Conservation (phyloP, 2,888 invertebrate genomes). For the Linyphia triangularis region DNA sequence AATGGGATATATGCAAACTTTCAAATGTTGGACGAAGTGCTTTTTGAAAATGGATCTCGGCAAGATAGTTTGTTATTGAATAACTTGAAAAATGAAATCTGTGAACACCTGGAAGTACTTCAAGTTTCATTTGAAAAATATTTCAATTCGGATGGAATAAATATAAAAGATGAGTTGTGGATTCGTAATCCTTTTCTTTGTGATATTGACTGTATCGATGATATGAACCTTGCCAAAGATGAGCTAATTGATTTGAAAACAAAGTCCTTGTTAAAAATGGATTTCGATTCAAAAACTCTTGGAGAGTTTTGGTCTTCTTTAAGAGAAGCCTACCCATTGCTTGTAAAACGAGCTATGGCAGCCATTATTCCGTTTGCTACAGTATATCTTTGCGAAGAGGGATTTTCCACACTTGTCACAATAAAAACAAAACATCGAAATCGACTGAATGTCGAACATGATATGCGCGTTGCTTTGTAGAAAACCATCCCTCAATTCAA, state of each 20-base stretch:
- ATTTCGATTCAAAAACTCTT: no score
- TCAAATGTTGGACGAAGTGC: conserved; percentile 60
- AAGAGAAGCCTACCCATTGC: conserved; percentile 64
- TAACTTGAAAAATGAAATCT: no score
- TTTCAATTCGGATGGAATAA: conserved; percentile 54
- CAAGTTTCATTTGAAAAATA: no score
- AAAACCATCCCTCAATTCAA: conserved; percentile 56
- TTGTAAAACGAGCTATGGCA: conserved; percentile 61
- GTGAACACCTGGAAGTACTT: no score
- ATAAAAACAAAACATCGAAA: conserved; percentile 56
- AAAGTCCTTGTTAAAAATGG: conserved; percentile 48
- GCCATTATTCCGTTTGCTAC: conserved; percentile 63
- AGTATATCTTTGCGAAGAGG: conserved; percentile 58
- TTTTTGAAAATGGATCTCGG: conserved; percentile 56
- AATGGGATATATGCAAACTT: conserved; percentile 60
- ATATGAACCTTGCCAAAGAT: conserved; percentile 42
- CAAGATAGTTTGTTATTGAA: conserved; percentile 48
- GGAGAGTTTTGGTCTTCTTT: no score
- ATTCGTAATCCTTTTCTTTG: conserved; percentile 67
- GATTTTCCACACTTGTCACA: conserved; percentile 51
- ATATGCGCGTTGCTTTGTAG: conserved; percentile 54
- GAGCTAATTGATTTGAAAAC: conserved; percentile 48
- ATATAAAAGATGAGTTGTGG: conserved; percentile 62
- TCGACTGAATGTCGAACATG: conserved; percentile 50
- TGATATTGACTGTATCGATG: conserved; percentile 67